phyloP scores from a whole-genome alignment of 2,888 invertebrate genomes.

The Teinopalpus imperialis region DNA sequence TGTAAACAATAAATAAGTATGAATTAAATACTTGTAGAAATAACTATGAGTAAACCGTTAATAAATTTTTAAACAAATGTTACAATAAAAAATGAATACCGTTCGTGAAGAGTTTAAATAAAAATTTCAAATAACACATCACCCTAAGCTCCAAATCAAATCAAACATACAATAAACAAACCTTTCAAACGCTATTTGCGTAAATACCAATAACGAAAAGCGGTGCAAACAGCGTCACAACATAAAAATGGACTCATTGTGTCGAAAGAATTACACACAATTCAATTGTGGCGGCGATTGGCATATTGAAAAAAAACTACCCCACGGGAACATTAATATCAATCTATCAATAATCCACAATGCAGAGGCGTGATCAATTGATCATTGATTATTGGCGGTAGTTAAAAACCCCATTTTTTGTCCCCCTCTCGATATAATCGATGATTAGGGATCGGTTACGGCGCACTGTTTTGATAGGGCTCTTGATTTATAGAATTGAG shows the following conservation, averaged over 20 bases:
- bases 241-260: slow-evolving; percentile 51
- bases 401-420: slow-evolving; percentile 59
- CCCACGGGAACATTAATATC: slow-evolving; percentile 72
- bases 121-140: too few relatives aligned
- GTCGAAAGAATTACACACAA: slow-evolving; percentile 62
- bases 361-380: slow-evolving; percentile 74
- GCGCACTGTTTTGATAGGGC: slow-evolving; percentile 58
- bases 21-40: too few relatives aligned
- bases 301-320: slow-evolving; percentile 66
- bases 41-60: too few relatives aligned
- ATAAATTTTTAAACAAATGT: too few relatives aligned
- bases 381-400: slow-evolving; percentile 72
- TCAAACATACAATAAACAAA: slow-evolving; percentile 42
- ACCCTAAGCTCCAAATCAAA: slow-evolving; percentile 37
- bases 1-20: too few relatives aligned
- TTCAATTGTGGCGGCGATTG: slow-evolving; percentile 68
- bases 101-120: too few relatives aligned
- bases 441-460: slow-evolving; percentile 52
- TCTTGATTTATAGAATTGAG: slow-evolving; percentile 53
- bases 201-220: slow-evolving; percentile 51
- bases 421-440: slow-evolving; percentile 62
- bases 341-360: slow-evolving; percentile 78
- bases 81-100: too few relatives aligned
- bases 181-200: slow-evolving; percentile 39
- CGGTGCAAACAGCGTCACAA: slow-evolving; percentile 53